Evolutionary conservation across 2,797 vertebrate species (phyloP).

Genomic region (Phoxinus dragarum): DNA sequence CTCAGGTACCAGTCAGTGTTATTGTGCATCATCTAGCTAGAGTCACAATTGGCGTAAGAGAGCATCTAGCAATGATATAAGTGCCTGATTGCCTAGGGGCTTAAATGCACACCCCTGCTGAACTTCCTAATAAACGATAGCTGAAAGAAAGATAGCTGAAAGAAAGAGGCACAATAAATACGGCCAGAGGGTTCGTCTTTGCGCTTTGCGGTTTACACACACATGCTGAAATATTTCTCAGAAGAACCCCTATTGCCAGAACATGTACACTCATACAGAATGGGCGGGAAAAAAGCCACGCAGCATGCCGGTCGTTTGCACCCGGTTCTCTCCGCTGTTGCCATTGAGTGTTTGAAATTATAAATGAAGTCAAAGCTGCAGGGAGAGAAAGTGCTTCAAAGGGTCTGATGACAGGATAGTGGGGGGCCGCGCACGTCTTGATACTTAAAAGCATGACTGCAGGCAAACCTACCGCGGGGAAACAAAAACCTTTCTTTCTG

Average conservation of each 20-base stretch:
- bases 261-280: not conserved
- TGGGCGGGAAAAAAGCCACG: slow-evolving; percentile 3
- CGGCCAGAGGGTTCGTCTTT: slow-evolving; percentile 22
- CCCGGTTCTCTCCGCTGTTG: slow-evolving; percentile 11
- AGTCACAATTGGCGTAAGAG: slow-evolving; percentile 49
- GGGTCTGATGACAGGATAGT: slow-evolving; percentile 55
- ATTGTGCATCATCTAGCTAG: slow-evolving; percentile 18
- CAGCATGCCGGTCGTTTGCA: slow-evolving; percentile 4
- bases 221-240: slow-evolving; percentile 12
- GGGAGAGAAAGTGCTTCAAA: slow-evolving; percentile 52
- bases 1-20: slow-evolving; percentile 14
- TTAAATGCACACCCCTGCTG: slow-evolving; percentile 45
- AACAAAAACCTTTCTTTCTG: slow-evolving; percentile 20
- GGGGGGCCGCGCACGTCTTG: slow-evolving; percentile 36
- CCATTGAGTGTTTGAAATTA: slow-evolving; percentile 58
- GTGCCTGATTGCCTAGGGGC: slow-evolving; percentile 44
- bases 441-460: slow-evolving; percentile 55
- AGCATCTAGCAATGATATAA: slow-evolving; percentile 38
- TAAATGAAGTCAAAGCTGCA: slow-evolving; percentile 56
- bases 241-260: slow-evolving; percentile 35
- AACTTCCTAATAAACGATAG: slow-evolving; percentile 47
- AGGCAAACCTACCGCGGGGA: slow-evolving; percentile 48
- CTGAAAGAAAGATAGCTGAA: not conserved
- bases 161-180: slow-evolving; percentile 43
- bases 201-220: slow-evolving; percentile 29